Conservation (phyloP, 1,140 invertebrate species). For the Solen grandis region DNA sequence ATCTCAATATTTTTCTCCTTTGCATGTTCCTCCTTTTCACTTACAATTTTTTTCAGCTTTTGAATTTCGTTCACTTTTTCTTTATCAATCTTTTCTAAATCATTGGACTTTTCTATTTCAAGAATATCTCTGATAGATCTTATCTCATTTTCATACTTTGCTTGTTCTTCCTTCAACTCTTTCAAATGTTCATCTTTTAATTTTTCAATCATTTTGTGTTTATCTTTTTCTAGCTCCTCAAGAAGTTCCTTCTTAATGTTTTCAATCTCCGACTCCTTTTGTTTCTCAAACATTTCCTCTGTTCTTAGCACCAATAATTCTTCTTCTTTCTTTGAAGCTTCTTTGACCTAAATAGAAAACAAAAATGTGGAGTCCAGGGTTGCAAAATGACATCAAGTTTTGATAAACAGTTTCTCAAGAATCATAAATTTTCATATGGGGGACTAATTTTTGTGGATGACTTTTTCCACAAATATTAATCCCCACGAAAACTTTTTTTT, state of each 20-base stretch:
- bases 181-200: conserved; percentile 16
- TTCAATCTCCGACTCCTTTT: conserved; percentile 10
- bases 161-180: neutral
- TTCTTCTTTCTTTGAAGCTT: conserved; percentile 19
- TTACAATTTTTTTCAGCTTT: conserved; percentile 41
- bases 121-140: conserved; percentile 35
- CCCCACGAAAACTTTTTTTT: no score
- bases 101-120: conserved; percentile 39
- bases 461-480: no score
- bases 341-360: conserved; percentile 19
- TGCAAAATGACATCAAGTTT: no score
- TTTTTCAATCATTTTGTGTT: conserved; percentile 32
- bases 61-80: conserved; percentile 47
- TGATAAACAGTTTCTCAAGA: no score
- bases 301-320: conserved; percentile 9
- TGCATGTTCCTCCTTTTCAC: conserved; percentile 38
- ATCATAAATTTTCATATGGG: no score
- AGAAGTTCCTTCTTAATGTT: conserved; percentile 21
- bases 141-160: conserved; percentile 36
- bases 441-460: no score
- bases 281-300: conserved; percentile 7
- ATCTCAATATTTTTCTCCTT: conserved; percentile 26
- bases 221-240: conserved; percentile 1
- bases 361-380: neutral
- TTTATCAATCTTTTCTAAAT: conserved; percentile 42